These are phyloP conservation scores for Isotomurus palustris DNA, from an alignment of 2,888 invertebrate genomes.

Conservation along the genomic window DNA sequence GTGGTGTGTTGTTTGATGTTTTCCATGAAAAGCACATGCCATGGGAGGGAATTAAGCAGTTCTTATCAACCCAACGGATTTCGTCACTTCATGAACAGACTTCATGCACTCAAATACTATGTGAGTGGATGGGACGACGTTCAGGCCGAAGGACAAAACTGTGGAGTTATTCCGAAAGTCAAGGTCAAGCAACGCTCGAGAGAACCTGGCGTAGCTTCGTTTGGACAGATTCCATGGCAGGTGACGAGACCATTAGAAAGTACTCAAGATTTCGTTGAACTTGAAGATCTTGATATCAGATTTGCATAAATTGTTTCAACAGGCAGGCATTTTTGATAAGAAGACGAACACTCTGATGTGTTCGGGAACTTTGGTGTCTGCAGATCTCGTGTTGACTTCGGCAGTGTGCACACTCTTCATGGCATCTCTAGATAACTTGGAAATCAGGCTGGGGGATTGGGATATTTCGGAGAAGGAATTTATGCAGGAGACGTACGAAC, in stretches of 20 bases:
- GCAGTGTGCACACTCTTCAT: slow-evolving; percentile 7
- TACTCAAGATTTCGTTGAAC: no score
- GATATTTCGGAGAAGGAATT: slow-evolving; percentile 15
- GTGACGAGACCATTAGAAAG: no score
- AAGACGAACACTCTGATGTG: slow-evolving; percentile 1
- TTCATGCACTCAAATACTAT: no score
- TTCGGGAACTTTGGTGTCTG: slow-evolving; percentile 14
- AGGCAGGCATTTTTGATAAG: slow-evolving; percentile 9
- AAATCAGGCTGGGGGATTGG: slow-evolving; percentile 17
- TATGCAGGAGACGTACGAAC: slow-evolving; percentile 11
- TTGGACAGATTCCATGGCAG: slow-evolving; percentile 16
- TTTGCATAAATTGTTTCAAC: neutral
- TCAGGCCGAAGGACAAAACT: no score
- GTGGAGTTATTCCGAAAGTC: slow-evolving; percentile 13
- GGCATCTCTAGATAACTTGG: slow-evolving; percentile 3
- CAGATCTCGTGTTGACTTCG: slow-evolving; percentile 7
- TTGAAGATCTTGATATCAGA: no score
- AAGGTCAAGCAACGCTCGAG: slow-evolving; percentile 1
- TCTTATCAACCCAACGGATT: no score
- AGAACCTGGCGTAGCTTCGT: slow-evolving; percentile 1
- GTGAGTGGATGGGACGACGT: no score
- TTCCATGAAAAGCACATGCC: no score
- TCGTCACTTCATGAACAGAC: no score
- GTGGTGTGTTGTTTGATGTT: no score
- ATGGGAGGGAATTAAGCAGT: no score